These are phyloP conservation scores for Rhysida immarginata DNA, from an alignment of 1,140 invertebrate genomes.

Conservation along the genomic window DNA sequence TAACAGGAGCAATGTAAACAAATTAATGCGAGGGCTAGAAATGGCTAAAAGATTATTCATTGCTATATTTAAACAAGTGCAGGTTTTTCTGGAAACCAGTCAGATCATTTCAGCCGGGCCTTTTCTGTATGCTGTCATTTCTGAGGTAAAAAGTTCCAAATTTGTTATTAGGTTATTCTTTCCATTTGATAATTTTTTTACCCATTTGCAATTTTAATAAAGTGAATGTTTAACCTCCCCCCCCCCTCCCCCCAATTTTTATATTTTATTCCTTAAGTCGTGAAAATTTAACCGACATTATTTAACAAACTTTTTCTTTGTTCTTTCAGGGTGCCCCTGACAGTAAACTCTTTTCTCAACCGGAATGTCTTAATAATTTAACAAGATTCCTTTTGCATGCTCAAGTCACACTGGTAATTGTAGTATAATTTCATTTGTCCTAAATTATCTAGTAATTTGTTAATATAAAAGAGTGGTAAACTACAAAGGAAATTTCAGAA, in stretches of 20 bases:
- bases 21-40: constrained; percentile 51
- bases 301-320: background rate
- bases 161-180: constrained; percentile 61
- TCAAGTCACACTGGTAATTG: too few species aligned
- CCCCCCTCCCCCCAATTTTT: too few species aligned
- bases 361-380: background rate
- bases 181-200: constrained; percentile 23
- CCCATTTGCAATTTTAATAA: background rate
- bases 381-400: constrained; percentile 4
- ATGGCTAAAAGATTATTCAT: constrained; percentile 53
- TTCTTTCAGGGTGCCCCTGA: background rate
- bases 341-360: constrained; percentile 4
- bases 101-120: constrained; percentile 69
- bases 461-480: too few species aligned
- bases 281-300: too few species aligned
- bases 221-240: too few species aligned
- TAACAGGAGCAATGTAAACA: constrained; percentile 23
- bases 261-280: too few species aligned
- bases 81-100: constrained; percentile 61
- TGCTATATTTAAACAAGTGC: constrained; percentile 61
- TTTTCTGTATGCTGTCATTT: constrained; percentile 72
- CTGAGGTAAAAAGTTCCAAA: constrained; percentile 58
- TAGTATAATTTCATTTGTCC: too few species aligned
- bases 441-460: too few species aligned
- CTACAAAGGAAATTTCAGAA: too few species aligned